Conservation (phyloP, 1,140 invertebrate genomes). For the Drosophila rufa region DNA sequence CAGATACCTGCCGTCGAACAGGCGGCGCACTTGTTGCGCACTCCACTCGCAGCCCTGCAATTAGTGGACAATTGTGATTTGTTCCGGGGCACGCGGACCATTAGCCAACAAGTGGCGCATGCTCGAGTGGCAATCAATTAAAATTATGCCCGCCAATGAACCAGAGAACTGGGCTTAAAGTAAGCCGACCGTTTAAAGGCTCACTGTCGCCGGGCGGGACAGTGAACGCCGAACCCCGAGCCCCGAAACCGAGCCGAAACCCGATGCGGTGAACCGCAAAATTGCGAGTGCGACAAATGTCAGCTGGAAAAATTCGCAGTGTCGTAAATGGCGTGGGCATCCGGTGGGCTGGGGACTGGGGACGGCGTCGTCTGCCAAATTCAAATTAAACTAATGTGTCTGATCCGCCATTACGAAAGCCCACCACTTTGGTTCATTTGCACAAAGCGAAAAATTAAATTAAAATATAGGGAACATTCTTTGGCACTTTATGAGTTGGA, state of each 20-base stretch:
- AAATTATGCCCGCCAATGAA: constrained; percentile 61
- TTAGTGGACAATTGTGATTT: constrained; percentile 60
- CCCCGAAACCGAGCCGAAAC: constrained; percentile 35
- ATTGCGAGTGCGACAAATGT: constrained; percentile 75
- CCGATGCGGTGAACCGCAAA: constrained; percentile 72
- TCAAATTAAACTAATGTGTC: constrained; percentile 78
- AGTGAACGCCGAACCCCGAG: constrained; percentile 6
- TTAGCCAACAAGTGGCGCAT: constrained; percentile 73
- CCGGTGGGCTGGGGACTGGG: background rate
- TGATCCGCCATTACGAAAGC: constrained; percentile 22
- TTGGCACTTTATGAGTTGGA: background rate
- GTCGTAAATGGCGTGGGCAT: constrained; percentile 2
- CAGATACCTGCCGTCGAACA: constrained; percentile 73
- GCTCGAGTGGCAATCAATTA: constrained; percentile 80
- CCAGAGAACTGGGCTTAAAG: constrained; percentile 48
- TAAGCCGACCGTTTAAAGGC: constrained; percentile 50
- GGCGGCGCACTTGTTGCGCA: constrained; percentile 79
- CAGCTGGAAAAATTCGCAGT: constrained; percentile 47
- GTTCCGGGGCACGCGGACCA: constrained; percentile 28
- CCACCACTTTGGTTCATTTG: background rate
- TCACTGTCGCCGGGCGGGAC: constrained; percentile 16
- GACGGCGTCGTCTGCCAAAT: constrained; percentile 53
- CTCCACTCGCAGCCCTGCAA: constrained; percentile 73
- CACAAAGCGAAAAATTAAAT: background rate
- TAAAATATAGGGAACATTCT: background rate